Conservation (phyloP, 2,113 vertebrate species). For the Crotalus horridus region DNA sequence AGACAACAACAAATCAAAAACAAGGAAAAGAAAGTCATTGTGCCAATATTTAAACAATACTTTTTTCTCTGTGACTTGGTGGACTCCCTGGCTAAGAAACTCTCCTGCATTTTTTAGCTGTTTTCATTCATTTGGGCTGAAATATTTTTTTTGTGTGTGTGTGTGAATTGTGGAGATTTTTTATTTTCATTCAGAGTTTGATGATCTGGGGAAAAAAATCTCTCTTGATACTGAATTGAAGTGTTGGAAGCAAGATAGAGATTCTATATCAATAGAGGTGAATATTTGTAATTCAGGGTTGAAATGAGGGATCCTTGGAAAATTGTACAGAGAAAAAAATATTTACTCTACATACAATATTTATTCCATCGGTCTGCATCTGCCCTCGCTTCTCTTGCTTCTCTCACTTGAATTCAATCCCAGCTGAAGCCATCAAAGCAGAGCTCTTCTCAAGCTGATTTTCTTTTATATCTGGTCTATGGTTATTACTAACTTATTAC, state of each 20-base stretch:
- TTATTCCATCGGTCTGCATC: background rate
- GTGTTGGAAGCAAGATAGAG: background rate
- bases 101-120: background rate
- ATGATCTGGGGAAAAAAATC: background rate
- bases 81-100: background rate
- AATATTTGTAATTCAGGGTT: background rate
- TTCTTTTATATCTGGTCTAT: background rate
- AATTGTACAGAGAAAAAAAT: background rate
- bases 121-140: background rate
- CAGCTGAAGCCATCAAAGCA: background rate
- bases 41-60: background rate
- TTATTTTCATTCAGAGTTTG: background rate
- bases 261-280: background rate
- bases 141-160: background rate
- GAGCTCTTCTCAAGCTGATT: background rate
- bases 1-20: background rate
- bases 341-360: background rate
- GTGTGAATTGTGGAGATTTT: background rate
- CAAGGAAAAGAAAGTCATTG: background rate
- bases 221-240: background rate
- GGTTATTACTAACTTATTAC: background rate
- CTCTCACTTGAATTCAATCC: background rate
- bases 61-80: background rate
- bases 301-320: background rate
- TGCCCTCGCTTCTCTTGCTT: background rate